phyloP scores from a whole-genome alignment of 2,113 vertebrate species.

The Notothenia rossii region DNA sequence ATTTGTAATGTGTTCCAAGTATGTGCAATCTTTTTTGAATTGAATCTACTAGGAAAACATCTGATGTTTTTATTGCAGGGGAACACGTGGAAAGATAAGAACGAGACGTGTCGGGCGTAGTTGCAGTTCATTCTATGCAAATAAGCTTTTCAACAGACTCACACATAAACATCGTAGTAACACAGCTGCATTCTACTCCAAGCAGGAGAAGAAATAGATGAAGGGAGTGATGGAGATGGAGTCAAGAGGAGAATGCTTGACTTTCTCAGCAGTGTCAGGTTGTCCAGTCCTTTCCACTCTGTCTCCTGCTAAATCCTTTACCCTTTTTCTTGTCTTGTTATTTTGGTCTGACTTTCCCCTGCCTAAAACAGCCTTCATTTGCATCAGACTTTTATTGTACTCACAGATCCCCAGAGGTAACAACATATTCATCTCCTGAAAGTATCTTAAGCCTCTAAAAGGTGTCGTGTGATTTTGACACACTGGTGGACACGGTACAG shows the following conservation, averaged over 20 bases:
- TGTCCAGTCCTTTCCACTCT: not conserved
- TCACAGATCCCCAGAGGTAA: constrained; percentile 20
- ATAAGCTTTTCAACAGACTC: not conserved
- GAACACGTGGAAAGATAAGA: not conserved
- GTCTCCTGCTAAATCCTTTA: not conserved
- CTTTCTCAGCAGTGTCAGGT: not conserved
- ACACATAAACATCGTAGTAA: constrained; percentile 3
- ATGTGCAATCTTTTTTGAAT: not conserved
- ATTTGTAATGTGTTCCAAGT: not conserved
- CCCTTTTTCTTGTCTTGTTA: not conserved
- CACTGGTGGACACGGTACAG: not conserved
- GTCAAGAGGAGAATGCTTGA: constrained; percentile 1
- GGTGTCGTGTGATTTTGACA: constrained; percentile 35
- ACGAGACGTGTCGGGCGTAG: not conserved
- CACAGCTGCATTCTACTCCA: not conserved
- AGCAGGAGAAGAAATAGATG: not conserved
- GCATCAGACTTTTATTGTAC: constrained; percentile 10
- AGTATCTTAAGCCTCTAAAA: constrained; percentile 41
- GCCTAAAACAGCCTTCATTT: constrained; percentile 25
- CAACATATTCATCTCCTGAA: constrained; percentile 42
- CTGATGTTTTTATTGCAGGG: not conserved
- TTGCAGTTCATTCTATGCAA: not conserved
- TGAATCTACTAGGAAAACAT: not conserved
- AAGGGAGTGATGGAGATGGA: constrained; percentile 4
- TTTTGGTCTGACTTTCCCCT: not conserved